Conservation (phyloP, 2,888 invertebrate genomes). For the Beris chalybata region DNA sequence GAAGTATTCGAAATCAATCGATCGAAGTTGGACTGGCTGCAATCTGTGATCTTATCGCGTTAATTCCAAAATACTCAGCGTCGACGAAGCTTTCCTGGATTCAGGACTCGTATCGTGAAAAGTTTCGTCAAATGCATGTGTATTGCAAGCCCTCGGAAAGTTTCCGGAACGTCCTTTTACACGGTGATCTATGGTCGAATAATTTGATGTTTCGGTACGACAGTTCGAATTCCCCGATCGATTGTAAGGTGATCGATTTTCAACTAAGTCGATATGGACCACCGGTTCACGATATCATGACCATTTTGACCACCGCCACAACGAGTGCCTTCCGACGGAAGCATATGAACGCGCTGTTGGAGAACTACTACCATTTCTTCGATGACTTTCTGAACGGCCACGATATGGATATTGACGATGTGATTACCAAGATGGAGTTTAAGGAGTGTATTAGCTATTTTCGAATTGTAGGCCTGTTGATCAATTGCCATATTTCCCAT, state of each 20-base stretch:
- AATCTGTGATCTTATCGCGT: constrained; percentile 48
- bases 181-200: constrained; percentile 58
- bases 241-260: constrained; percentile 69
- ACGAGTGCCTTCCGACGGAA: constrained; percentile 54
- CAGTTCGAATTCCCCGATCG: constrained; percentile 54
- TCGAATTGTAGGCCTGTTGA: constrained; percentile 60
- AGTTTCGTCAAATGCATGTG: constrained; percentile 48
- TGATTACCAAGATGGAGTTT: constrained; percentile 58
- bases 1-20: constrained; percentile 46
- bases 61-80: constrained; percentile 47
- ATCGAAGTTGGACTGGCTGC: constrained; percentile 48
- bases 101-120: constrained; percentile 44
- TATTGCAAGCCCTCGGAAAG: constrained; percentile 49
- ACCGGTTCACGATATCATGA: constrained; percentile 64
- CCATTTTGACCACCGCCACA: constrained; percentile 58
- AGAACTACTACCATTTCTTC: constrained; percentile 62
- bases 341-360: constrained; percentile 58
- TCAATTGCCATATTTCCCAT: constrained; percentile 60
- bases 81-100: constrained; percentile 44
- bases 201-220: constrained; percentile 56
- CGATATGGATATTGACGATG: constrained; percentile 52
- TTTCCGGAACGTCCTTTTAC: constrained; percentile 54
- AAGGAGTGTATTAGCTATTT: constrained; percentile 54
- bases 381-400: constrained; percentile 54
- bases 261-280: constrained; percentile 69